These are phyloP conservation scores for Loriculus beryllinus DNA, from an alignment of 2,797 vertebrate genomes.

Conservation along the genomic window DNA sequence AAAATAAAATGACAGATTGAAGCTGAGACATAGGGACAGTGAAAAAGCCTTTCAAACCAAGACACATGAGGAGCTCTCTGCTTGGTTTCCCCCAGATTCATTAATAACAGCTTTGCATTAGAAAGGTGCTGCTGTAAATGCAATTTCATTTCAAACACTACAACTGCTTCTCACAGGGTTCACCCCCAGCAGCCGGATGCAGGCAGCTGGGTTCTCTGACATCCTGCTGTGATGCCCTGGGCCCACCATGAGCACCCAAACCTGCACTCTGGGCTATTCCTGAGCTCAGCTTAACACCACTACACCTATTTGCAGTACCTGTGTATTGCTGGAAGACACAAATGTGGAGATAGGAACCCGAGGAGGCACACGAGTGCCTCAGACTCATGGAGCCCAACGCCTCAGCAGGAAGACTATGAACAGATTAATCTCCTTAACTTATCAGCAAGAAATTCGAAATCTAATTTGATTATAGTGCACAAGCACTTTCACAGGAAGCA, in stretches of 20 bases:
- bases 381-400: background rate
- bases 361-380: background rate
- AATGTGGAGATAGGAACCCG: background rate
- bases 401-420: background rate
- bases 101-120: background rate
- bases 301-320: rapidly evolving
- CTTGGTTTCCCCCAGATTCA: background rate
- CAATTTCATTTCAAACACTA: background rate
- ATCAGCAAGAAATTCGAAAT: constrained; percentile 9
- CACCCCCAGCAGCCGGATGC: no score
- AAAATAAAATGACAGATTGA: background rate
- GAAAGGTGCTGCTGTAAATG: background rate
- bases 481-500: constrained; percentile 32
- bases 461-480: constrained; percentile 23
- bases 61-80: background rate
- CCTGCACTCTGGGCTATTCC: rapidly evolving
- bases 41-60: background rate
- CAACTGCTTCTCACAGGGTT: background rate
- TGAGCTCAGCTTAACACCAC: background rate
- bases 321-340: background rate
- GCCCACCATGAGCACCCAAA: background rate
- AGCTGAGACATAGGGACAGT: background rate
- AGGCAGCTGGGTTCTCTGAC: background rate
- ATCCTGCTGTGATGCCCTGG: background rate
- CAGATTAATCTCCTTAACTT: constrained; percentile 13